Base-by-base conservation (phyloP, 2,888 invertebrate species). In the Apamea sordens region DNA sequence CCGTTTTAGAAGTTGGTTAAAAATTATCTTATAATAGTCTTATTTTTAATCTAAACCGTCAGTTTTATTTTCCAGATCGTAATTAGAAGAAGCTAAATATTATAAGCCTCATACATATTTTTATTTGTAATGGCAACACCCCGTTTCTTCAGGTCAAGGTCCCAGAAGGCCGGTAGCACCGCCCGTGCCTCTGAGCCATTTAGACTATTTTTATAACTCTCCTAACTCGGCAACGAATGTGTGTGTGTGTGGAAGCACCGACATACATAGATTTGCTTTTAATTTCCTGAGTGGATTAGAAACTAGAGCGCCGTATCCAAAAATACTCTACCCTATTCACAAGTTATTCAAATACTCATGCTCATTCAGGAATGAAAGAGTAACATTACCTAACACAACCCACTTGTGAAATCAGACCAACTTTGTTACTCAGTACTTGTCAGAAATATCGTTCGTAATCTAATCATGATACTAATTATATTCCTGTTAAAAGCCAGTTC, bases 201-300 rank as follows among this genome's bases (percentile, higher is more conserved):
- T 70, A 78, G 68, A 77, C 86, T 77, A 86, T 75, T 86, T 86
- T 88, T 77, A 80, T 80, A 78, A 64, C 78, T 72, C 73, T 64
- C 63, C 67, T 73, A 75, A 80, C 69, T 84, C 56, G 3, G 73
- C 76, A 69, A 69, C 68, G 56, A 74, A 75, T 32, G 32, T 32
- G 32, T 32, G 32, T 32, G 32, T 32, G 64, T 50, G n/a, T 47
- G 47, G 63, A 68, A 78, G 71, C 67, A 28, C n/a, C 75, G 41
- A 75, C 67, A 50, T 53, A 79, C 73, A 77, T 79, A 56, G 76
- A 77, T 83, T 77, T 80, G 79, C 72, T 80, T 86, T 79, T 77
- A 79, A 85, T 88, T 53, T 88, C 41, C 73, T 76, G 47, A 85
- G 79, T 79, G 86, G 75, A 82, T 76, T 69, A 77, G 71, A 73